Evolutionary conservation across 1,140 invertebrate genomes (phyloP).

Genomic region (Drosophila nigromelanica): DNA sequence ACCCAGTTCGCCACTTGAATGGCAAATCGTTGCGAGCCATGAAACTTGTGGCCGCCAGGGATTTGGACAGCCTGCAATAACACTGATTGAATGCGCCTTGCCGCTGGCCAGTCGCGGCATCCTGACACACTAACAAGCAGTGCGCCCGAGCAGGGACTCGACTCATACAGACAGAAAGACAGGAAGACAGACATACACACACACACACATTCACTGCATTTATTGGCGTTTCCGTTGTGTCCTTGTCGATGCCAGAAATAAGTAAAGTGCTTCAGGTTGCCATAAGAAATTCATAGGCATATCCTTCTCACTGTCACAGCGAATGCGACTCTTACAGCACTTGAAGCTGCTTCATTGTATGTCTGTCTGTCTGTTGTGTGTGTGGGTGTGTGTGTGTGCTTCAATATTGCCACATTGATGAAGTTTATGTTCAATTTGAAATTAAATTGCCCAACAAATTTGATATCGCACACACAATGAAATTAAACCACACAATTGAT

Average conservation of each 20-base stretch:
- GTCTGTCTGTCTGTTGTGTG: background rate
- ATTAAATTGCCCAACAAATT: constrained; percentile 33
- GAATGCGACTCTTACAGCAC: constrained; percentile 10
- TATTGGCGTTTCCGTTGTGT: constrained; percentile 47
- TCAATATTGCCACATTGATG: constrained; percentile 27
- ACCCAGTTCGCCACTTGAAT: constrained; percentile 29
- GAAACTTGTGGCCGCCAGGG: constrained; percentile 50
- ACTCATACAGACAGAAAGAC: background rate
- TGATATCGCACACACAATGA: constrained; percentile 4
- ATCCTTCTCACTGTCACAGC: constrained; percentile 24
- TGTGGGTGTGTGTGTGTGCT: background rate
- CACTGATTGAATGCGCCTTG: constrained; percentile 47
- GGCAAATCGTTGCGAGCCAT: constrained; percentile 44
- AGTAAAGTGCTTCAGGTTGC: constrained; percentile 42
- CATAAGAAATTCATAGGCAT: constrained; percentile 53
- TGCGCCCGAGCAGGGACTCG: constrained; percentile 9
- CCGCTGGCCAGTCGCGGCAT: constrained; percentile 21
- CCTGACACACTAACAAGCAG: background rate
- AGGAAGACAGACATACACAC: constrained; percentile 2
- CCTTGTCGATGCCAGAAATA: constrained; percentile 16
- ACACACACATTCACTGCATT: constrained; percentile 6
- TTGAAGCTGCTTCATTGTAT: constrained; percentile 26
- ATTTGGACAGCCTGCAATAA: constrained; percentile 49
- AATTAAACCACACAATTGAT: constrained; percentile 9
- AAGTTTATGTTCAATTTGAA: constrained; percentile 24